Evolutionary conservation across 2,888 invertebrate species (phyloP).

Genomic region (Latrodectus hesperus): DNA sequence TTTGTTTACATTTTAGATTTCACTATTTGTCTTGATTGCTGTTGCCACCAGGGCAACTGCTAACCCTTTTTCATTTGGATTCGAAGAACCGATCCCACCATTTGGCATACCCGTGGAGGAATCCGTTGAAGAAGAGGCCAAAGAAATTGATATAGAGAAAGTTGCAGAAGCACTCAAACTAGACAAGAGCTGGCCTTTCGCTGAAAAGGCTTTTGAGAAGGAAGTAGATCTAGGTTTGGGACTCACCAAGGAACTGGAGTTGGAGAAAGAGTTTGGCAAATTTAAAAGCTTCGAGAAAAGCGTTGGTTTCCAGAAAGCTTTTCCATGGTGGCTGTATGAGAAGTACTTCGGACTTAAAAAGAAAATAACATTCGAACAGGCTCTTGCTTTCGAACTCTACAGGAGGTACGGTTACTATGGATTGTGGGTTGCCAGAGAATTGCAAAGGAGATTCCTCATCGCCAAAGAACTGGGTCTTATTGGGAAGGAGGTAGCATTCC

Average conservation of each 20-base stretch:
- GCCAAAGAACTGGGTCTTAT: slow-evolving; percentile 47
- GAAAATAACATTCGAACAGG: slow-evolving; percentile 56
- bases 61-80: slow-evolving; percentile 14
- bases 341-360: slow-evolving; percentile 43
- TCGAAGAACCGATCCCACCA: slow-evolving; percentile 30
- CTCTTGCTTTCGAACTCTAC: slow-evolving; percentile 39
- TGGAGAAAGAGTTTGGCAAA: slow-evolving; percentile 33
- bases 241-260: slow-evolving; percentile 12
- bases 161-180: slow-evolving; percentile 33
- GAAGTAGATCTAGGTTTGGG: slow-evolving; percentile 9
- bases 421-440: slow-evolving; percentile 44
- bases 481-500: slow-evolving; percentile 44
- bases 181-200: slow-evolving; percentile 46
- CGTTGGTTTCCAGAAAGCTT: slow-evolving; percentile 9
- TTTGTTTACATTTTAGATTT: slow-evolving; percentile 27
- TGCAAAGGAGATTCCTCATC: slow-evolving; percentile 44
- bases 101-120: slow-evolving; percentile 26
- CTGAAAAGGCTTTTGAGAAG: slow-evolving; percentile 43
- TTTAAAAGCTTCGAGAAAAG: slow-evolving; percentile 31
- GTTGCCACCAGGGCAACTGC: background rate
- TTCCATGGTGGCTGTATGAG: slow-evolving; percentile 39
- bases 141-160: slow-evolving; percentile 39
- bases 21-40: slow-evolving; percentile 2
- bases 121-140: background rate
- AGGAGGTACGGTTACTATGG: slow-evolving; percentile 50